phyloP scores from a whole-genome alignment of 2,113 vertebrate species.

The Hypomesus transpacificus region DNA sequence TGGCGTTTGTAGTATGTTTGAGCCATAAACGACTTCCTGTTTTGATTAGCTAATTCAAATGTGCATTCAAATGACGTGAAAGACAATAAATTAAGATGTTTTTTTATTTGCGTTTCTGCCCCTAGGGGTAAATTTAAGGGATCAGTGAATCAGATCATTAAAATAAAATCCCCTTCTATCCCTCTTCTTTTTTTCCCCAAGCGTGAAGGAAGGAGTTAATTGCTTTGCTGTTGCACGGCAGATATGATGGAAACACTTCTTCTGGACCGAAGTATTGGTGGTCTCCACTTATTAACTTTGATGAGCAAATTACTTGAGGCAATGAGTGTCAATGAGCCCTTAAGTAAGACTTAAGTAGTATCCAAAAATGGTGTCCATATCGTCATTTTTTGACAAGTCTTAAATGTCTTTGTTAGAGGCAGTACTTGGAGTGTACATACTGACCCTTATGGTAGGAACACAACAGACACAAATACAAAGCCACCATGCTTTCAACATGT shows the following conservation, averaged over 20 bases:
- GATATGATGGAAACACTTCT: constrained; percentile 41
- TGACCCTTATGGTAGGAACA: too few relatives aligned
- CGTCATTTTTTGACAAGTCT: too few relatives aligned
- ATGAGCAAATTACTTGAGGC: constrained; percentile 61
- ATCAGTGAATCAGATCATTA: constrained; percentile 81
- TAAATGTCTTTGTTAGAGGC: too few relatives aligned
- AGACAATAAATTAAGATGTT: constrained; percentile 64
- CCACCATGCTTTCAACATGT: too few relatives aligned
- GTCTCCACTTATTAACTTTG: constrained; percentile 35
- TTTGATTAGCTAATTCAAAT: constrained; percentile 48
- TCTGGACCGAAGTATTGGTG: constrained; percentile 39
- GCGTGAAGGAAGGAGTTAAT: constrained; percentile 76
- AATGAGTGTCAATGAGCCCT: constrained; percentile 38
- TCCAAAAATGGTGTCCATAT: too few relatives aligned
- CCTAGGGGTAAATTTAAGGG: constrained; percentile 74
- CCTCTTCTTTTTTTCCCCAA: constrained; percentile 40
- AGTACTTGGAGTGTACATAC: too few relatives aligned
- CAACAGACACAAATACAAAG: too few relatives aligned
- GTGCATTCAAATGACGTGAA: constrained; percentile 46
- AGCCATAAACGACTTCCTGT: constrained; percentile 41
- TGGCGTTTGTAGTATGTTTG: constrained; percentile 20
- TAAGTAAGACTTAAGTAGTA: too few relatives aligned
- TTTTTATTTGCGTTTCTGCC: constrained; percentile 63
- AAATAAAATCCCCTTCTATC: constrained; percentile 62
- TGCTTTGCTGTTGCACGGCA: constrained; percentile 58